phyloP scores from a whole-genome alignment of 2,888 invertebrate species.

The Leptinotarsa juncta region DNA sequence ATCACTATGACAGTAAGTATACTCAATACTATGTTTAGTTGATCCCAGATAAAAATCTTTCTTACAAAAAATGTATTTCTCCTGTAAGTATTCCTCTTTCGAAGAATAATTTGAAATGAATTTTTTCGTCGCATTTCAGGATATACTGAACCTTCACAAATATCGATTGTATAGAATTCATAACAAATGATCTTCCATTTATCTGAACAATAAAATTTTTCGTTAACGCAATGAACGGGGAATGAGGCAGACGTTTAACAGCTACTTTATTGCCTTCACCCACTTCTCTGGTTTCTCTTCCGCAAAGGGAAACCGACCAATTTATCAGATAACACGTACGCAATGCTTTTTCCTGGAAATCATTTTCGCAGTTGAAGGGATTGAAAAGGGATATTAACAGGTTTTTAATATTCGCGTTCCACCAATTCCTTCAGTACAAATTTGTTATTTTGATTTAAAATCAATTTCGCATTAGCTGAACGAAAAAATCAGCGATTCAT shows the following conservation, averaged over 20 bases:
- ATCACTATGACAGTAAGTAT: no score
- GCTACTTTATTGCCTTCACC: background rate
- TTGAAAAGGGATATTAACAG: background rate
- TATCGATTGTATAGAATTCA: background rate
- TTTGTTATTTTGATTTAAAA: no score
- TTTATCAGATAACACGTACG: conserved; percentile 7
- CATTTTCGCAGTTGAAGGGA: background rate
- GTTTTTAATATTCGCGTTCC: background rate
- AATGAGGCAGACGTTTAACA: background rate
- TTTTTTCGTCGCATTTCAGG: no score
- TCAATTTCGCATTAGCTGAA: no score
- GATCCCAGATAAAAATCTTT: no score
- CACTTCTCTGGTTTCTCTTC: background rate
- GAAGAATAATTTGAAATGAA: no score
- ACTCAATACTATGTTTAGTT: no score
- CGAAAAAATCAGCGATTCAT: no score
- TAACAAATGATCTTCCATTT: background rate
- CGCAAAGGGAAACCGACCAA: conserved; percentile 1
- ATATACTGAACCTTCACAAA: background rate
- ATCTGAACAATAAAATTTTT: background rate
- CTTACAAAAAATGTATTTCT: no score
- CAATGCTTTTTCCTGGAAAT: background rate
- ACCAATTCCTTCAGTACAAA: background rate
- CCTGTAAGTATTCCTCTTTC: no score
- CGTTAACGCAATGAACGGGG: background rate